A percentile compares a stretch with the other conserved stretches of the same genome.
These are phyloP conservation scores for Etheostoma spectabile DNA, from an alignment of 2,113 vertebrate genomes.

Conservation along the genomic window DNA sequence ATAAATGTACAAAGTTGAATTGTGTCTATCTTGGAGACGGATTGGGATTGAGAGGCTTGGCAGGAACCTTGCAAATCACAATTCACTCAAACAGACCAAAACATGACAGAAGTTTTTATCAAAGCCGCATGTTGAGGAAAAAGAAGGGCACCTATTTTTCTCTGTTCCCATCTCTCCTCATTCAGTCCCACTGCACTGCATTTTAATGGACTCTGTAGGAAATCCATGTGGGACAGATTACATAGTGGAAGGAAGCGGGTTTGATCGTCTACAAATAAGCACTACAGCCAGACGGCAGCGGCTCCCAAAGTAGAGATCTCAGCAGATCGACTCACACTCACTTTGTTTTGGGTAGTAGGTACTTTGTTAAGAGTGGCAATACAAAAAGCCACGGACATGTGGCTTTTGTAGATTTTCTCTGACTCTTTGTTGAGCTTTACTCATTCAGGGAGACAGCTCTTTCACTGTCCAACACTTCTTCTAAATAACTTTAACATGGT, in stretches of 20 bases:
- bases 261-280: slow-evolving; percentile 81
- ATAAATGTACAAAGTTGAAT: neutral
- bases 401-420: slow-evolving; percentile 9
- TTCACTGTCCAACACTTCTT: slow-evolving; percentile 14
- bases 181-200: slow-evolving; percentile 20
- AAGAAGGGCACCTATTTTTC: slow-evolving; percentile 35
- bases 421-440: slow-evolving; percentile 7
- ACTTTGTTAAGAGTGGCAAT: slow-evolving; percentile 43
- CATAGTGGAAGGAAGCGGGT: slow-evolving; percentile 69
- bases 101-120: slow-evolving; percentile 57
- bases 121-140: slow-evolving; percentile 51
- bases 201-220: slow-evolving; percentile 63
- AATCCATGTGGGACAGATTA: slow-evolving; percentile 81
- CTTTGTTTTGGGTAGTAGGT: slow-evolving; percentile 54
- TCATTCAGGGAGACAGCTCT: neutral
- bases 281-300: slow-evolving; percentile 44
- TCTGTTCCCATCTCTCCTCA: slow-evolving; percentile 32
- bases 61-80: slow-evolving; percentile 66
- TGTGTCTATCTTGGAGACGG: slow-evolving; percentile 35
- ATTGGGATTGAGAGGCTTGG: slow-evolving; percentile 42
- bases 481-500: neutral
- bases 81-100: slow-evolving; percentile 35
- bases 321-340: slow-evolving; percentile 71
- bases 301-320: slow-evolving; percentile 66
- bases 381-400: slow-evolving; percentile 24